Evolutionary conservation across 2,888 invertebrate genomes (phyloP).

Genomic region (Stenchaetothrips biformis): DNA sequence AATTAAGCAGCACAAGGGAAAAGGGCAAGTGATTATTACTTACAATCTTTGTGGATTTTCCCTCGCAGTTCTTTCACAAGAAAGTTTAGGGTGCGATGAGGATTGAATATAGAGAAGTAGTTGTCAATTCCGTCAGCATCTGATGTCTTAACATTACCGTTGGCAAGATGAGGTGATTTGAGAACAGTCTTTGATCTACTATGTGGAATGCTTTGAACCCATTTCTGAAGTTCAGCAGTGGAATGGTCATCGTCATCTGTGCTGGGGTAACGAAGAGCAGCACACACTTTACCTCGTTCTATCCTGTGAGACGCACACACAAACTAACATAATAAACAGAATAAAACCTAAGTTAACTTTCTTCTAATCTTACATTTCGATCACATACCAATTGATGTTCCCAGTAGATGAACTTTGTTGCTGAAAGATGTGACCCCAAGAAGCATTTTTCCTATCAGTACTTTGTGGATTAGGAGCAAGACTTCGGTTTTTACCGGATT

Average conservation of each 20-base stretch:
- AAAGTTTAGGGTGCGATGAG: constrained; percentile 27
- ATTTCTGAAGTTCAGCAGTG: not conserved
- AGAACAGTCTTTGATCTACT: not conserved
- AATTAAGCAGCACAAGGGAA: not conserved
- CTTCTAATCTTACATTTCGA: not conserved
- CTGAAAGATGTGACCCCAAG: constrained; percentile 1
- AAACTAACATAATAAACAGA: too few species aligned
- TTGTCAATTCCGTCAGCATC: not conserved
- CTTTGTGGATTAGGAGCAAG: not conserved
- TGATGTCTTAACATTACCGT: not conserved
- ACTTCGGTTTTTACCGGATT: not conserved
- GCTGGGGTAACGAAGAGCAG: not conserved
- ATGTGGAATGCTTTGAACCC: not conserved
- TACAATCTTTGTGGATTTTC: constrained; percentile 27
- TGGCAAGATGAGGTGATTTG: not conserved
- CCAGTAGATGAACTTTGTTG: not conserved
- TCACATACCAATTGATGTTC: not conserved
- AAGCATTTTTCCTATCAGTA: not conserved
- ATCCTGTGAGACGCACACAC: not conserved
- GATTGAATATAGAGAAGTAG: constrained; percentile 26
- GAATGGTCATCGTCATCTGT: not conserved
- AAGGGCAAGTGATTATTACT: not conserved
- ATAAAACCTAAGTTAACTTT: too few species aligned
- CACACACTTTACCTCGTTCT: not conserved
- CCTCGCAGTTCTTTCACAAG: constrained; percentile 28